Evolutionary conservation across 2,888 invertebrate species (phyloP).

Genomic region (Girardia tigrina): DNA sequence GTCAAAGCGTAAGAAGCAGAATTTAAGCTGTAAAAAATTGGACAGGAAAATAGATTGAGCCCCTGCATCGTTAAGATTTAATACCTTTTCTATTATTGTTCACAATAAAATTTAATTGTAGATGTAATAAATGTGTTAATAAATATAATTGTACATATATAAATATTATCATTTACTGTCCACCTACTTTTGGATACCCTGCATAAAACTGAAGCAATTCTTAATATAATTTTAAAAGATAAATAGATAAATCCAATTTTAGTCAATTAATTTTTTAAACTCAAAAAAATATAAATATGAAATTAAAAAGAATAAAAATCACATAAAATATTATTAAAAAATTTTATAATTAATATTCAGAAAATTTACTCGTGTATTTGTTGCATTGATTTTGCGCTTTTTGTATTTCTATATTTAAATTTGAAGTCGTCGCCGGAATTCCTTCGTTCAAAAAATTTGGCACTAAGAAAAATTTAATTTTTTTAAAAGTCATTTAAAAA

Average conservation of each 20-base stretch:
- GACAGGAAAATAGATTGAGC: not conserved
- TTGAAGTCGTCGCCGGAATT: conserved; percentile 50
- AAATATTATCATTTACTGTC: not conserved
- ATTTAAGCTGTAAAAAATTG: not conserved
- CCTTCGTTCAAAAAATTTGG: conserved; percentile 51
- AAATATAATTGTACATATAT: not conserved
- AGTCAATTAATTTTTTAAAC: no score
- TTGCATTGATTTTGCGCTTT: conserved; percentile 15
- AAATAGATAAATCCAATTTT: no score
- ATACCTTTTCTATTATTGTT: not conserved
- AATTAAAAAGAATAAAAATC: conserved; percentile 21
- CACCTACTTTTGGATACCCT: not conserved
- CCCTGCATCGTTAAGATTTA: no score
- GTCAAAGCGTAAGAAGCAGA: not conserved
- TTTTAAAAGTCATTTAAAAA: not conserved
- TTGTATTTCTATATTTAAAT: conserved; percentile 41
- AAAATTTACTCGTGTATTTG: conserved; percentile 38
- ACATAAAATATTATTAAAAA: conserved; percentile 42
- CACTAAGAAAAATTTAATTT: conserved; percentile 40
- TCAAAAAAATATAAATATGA: conserved; percentile 4
- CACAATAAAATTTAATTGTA: not conserved
- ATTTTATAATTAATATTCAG: conserved; percentile 30
- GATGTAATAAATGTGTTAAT: not conserved
- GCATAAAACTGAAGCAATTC: no score
- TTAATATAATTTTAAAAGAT: no score